Evolutionary conservation across 2,888 invertebrate species (phyloP).

Genomic region (Platycheirus rosarum): DNA sequence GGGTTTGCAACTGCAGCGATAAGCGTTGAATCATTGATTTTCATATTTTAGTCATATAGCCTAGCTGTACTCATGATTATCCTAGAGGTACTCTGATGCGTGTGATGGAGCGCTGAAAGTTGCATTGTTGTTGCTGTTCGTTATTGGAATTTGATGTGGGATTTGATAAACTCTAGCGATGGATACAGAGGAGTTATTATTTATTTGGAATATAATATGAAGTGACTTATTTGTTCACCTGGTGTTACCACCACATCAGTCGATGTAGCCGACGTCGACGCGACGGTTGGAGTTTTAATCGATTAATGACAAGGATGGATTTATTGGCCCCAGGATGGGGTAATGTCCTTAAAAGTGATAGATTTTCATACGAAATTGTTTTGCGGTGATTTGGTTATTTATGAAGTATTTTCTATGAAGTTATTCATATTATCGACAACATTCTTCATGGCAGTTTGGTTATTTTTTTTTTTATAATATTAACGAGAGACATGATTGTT

Average conservation of each 20-base stretch:
- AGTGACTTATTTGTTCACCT: conserved; percentile 63
- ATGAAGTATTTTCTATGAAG: too few species aligned
- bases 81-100: conserved; percentile 43
- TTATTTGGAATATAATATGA: conserved; percentile 35
- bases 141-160: conserved; percentile 16
- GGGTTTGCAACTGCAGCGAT: conserved; percentile 53
- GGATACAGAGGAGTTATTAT: conserved; percentile 50
- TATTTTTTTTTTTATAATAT: too few species aligned
- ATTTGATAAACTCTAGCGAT: conserved; percentile 48
- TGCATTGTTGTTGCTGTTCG: conserved; percentile 20
- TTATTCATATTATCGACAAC: too few species aligned
- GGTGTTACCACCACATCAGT: conserved; percentile 9
- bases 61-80: not conserved
- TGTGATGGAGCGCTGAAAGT: conserved; percentile 47
- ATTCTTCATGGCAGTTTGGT: too few species aligned
- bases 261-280: not conserved
- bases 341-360: conserved; percentile 42
- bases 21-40: conserved; percentile 69
- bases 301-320: conserved; percentile 57
- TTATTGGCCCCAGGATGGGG: conserved; percentile 4
- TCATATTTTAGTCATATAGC: not conserved
- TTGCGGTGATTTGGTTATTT: too few species aligned
- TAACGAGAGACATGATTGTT: too few species aligned
- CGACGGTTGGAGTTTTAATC: conserved; percentile 51
- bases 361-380: not conserved